Percentiles rank a stretch among this genome's conserved stretches.
Conservation (phyloP, 2,888 invertebrate genomes). For the Dicycla oo region DNA sequence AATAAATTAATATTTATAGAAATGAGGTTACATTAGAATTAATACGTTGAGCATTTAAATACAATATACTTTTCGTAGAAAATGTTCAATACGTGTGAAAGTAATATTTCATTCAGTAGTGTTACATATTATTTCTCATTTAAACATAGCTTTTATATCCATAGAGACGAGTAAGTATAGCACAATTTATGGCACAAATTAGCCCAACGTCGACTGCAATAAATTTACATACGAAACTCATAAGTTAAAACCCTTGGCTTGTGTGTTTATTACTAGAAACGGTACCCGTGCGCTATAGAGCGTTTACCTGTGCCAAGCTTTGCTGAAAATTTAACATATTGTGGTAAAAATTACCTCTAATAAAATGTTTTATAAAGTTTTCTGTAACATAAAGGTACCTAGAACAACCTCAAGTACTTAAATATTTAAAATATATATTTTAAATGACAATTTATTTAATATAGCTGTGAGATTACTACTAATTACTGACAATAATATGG, state of each 20-base stretch:
- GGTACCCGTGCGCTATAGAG: conserved; percentile 57
- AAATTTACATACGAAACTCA: conserved; percentile 89
- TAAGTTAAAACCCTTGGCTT: conserved; percentile 82
- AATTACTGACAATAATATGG: neutral
- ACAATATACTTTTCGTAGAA: neutral
- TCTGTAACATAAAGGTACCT: neutral
- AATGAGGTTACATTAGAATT: neutral
- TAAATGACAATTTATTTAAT: neutral
- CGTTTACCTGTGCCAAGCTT: conserved; percentile 56
- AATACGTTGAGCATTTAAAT: neutral
- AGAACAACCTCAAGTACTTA: neutral
- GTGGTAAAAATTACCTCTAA: conserved; percentile 34
- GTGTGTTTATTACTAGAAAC: conserved; percentile 72
- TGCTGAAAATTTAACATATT: conserved; percentile 52
- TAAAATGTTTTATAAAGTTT: conserved; percentile 12
- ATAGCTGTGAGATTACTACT: neutral
- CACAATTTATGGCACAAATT: conserved; percentile 87
- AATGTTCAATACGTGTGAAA: neutral
- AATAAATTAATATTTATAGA: neutral
- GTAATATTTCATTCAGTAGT: conserved; percentile 41
- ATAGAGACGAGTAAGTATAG: conserved; percentile 82
- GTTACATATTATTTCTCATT: conserved; percentile 78
- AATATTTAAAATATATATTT: neutral
- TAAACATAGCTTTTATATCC: conserved; percentile 76
- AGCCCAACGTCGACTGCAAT: conserved; percentile 85